Evolutionary conservation across 2,888 invertebrate genomes (phyloP).

Genomic region (Galeruca laticollis): DNA sequence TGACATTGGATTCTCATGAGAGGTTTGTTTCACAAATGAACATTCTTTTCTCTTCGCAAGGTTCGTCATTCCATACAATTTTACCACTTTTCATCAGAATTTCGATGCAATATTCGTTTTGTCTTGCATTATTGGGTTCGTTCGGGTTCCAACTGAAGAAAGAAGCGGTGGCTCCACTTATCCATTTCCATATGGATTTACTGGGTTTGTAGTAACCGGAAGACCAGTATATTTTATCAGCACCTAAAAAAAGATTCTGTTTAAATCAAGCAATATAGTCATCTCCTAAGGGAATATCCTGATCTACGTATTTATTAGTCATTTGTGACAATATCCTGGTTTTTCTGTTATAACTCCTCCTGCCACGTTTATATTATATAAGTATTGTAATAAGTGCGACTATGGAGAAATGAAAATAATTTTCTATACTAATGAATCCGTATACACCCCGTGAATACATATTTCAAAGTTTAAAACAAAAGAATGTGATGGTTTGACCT

Average conservation of each 20-base stretch:
- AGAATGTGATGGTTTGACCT: too few relatives aligned
- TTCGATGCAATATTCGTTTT: slow-evolving; percentile 32
- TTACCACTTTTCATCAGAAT: neutral
- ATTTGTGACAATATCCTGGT: too few relatives aligned
- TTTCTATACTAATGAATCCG: too few relatives aligned
- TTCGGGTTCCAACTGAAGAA: slow-evolving; percentile 24
- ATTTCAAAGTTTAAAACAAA: too few relatives aligned
- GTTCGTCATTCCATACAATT: slow-evolving; percentile 35
- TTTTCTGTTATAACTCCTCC: too few relatives aligned
- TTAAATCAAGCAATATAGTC: neutral
- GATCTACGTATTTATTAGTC: too few relatives aligned
- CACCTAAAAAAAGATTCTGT: neutral
- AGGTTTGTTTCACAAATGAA: slow-evolving; percentile 28
- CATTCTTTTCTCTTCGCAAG: slow-evolving; percentile 26
- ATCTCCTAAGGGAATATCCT: too few relatives aligned
- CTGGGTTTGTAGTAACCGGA: slow-evolving; percentile 19
- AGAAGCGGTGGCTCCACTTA: neutral
- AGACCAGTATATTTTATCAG: slow-evolving; percentile 22
- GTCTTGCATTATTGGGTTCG: slow-evolving; percentile 33
- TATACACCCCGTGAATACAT: too few relatives aligned
- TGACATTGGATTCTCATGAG: neutral
- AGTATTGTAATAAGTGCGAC: too few relatives aligned
- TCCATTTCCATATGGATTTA: slow-evolving; percentile 23
- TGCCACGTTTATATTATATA: too few relatives aligned
- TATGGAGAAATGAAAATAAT: too few relatives aligned